Evolutionary conservation across 2,797 vertebrate species (phyloP), one percentile per base, ranked within the genome.

Genomic region (Parauchenoglanis ngamensis): DNA sequence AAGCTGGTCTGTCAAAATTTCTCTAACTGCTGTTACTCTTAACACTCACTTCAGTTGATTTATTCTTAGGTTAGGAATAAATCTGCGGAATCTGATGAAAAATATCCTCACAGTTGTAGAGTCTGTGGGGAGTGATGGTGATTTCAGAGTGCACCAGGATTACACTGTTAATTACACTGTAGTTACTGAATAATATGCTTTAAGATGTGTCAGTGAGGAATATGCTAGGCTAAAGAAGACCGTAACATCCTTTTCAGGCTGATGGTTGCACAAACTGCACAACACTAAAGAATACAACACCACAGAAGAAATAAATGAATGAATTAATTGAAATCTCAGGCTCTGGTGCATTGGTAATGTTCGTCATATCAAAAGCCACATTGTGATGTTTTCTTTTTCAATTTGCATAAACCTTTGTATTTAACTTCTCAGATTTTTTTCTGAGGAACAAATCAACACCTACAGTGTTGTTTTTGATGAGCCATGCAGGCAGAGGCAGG

Each of bases 1-100:
- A n/a, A 86, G 79, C 61, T 88, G 84, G 88, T 87, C 85, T 90
- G 89, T 89, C 83, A 90, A 87, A 88, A 85, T 88, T 59, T 57
- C 31, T 59, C 56, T 54, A 28, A 76, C 73, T 5, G 44, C 70
- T 73, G 21, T 46, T 73, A 4, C 31, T 21, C 75, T n/a, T 56
- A n/a, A 28, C 25, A 28, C 46, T n/a, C 65, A 4, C 10, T n/a
- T 28, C 73, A 76, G 73, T 2, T 52, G 12, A 52, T 75, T 49
- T 15, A 52, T 75, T 23, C 17, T 25, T 12, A 28, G 6, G 6
- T 77, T 77, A 56, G 1, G 28, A 78, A 78, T 5, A 56, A 28
- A 56, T 56, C 52, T 31, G 52, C 4, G 17, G 0, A 52, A 75
- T 28, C n/a, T 17, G n/a, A 25, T 52, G 25, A 76, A 54, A 28